A percentile compares a stretch with the other conserved stretches of the same genome.
phyloP scores from a whole-genome alignment of 2,888 invertebrate species.

The Cryptophagus acutangulus region DNA sequence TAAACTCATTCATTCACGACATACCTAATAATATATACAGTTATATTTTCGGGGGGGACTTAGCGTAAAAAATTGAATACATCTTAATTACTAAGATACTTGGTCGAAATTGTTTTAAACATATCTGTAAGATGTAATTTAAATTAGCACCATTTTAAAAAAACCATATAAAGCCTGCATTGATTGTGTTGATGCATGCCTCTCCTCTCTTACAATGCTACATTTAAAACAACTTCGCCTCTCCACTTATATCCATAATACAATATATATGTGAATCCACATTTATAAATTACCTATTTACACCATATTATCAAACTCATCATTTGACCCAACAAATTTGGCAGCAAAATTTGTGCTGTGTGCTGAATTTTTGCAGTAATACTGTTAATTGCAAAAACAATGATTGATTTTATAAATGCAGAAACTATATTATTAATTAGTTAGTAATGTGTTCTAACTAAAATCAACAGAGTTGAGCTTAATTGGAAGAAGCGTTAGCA shows the following conservation, averaged over 20 bases:
- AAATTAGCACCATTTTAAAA: constrained; percentile 28
- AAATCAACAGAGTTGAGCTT: constrained; percentile 9
- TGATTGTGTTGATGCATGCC: too few species aligned
- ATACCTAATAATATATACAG: too few species aligned
- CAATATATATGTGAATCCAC: not conserved
- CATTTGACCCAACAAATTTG: not conserved
- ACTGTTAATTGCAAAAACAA: constrained; percentile 7
- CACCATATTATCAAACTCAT: too few species aligned
- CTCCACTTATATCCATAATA: constrained; percentile 2
- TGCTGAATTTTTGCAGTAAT: not conserved
- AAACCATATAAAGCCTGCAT: too few species aligned
- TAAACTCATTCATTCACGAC: too few species aligned
- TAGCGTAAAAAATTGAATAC: too few species aligned
- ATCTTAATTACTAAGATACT: too few species aligned
- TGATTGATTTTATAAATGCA: constrained; percentile 18
- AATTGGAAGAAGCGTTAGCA: too few species aligned
- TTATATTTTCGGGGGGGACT: too few species aligned
- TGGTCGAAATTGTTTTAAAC: constrained; percentile 28
- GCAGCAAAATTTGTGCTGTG: not conserved
- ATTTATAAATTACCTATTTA: not conserved
- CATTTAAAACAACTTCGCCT: constrained; percentile 27
- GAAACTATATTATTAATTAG: constrained; percentile 8
- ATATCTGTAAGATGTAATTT: constrained; percentile 20
- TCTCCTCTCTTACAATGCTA: constrained; percentile 18
- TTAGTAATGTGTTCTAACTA: not conserved